phyloP scores from a whole-genome alignment of 2,888 invertebrate species.

The Tachina fera region DNA sequence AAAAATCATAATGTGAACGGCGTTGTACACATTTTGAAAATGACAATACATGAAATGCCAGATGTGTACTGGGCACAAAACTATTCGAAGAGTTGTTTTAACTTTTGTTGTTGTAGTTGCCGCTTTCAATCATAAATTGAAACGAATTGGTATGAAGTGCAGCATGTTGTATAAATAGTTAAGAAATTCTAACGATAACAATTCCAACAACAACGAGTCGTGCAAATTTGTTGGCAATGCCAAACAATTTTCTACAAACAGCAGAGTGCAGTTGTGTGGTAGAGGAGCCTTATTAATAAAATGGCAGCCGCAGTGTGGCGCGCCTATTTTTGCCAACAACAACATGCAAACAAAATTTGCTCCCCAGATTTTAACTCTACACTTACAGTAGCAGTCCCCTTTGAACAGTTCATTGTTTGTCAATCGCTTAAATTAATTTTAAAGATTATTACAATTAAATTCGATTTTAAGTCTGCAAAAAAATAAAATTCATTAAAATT shows the following conservation, averaged over 20 bases:
- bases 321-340: constrained; percentile 37
- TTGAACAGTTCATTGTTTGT: neutral
- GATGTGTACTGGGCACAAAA: neutral
- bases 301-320: constrained; percentile 63
- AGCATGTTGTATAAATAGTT: constrained; percentile 48
- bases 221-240: constrained; percentile 49
- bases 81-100: constrained; percentile 27
- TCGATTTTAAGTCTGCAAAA: neutral
- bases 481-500: neutral
- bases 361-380: neutral
- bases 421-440: too few species aligned
- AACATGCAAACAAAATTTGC: neutral
- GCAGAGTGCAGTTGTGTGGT: neutral
- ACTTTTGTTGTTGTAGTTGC: constrained; percentile 28
- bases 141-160: constrained; percentile 49
- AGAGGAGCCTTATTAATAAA: constrained; percentile 41
- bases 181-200: constrained; percentile 75
- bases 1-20: too few species aligned
- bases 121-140: constrained; percentile 29
- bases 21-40: too few species aligned
- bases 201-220: constrained; percentile 40
- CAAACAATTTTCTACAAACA: constrained; percentile 53
- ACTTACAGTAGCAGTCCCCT: neutral
- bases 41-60: too few species aligned
- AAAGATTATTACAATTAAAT: neutral